Conservation (phyloP, 2,888 invertebrate species). For the Drosophila diplacantha region DNA sequence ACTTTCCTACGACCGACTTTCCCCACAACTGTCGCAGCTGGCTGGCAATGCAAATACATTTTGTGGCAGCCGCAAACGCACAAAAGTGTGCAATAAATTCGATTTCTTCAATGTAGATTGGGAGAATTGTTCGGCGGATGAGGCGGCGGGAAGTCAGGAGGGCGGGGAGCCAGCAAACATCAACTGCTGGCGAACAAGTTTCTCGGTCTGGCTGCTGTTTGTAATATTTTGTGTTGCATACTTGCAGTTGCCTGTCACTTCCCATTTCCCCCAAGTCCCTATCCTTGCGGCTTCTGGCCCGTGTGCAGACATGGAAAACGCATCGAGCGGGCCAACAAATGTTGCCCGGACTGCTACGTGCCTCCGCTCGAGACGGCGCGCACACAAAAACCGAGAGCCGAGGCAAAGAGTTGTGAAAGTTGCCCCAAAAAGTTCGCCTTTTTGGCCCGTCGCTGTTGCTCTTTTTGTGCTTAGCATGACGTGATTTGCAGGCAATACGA, state of each 20-base stretch:
- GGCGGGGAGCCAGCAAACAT: constrained; percentile 27
- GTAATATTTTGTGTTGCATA: constrained; percentile 59
- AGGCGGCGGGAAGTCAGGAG: neutral
- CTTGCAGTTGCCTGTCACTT: constrained; percentile 36
- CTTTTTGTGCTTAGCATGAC: constrained; percentile 40
- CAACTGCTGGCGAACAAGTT: constrained; percentile 44
- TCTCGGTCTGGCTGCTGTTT: constrained; percentile 47
- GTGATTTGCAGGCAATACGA: constrained; percentile 60
- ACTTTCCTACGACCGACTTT: constrained; percentile 8
- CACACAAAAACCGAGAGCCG: constrained; percentile 7
- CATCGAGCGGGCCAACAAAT: constrained; percentile 54
- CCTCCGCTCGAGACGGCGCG: constrained; percentile 33
- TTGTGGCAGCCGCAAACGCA: constrained; percentile 60
- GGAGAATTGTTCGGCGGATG: neutral
- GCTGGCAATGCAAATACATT: constrained; percentile 59
- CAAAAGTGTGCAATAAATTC: constrained; percentile 68
- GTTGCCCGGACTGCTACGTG: constrained; percentile 54
- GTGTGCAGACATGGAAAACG: constrained; percentile 53
- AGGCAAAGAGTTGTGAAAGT: constrained; percentile 48
- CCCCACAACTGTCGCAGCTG: constrained; percentile 60
- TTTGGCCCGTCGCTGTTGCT: constrained; percentile 14
- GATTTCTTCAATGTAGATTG: constrained; percentile 43
- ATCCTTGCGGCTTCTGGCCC: constrained; percentile 39
- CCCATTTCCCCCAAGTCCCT: constrained; percentile 16
- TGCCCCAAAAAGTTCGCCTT: constrained; percentile 37